Evolutionary conservation across 2,888 invertebrate genomes (phyloP), one percentile per base, ranked within the genome.

Genomic region (Pycnomerus fuliginosus): DNA sequence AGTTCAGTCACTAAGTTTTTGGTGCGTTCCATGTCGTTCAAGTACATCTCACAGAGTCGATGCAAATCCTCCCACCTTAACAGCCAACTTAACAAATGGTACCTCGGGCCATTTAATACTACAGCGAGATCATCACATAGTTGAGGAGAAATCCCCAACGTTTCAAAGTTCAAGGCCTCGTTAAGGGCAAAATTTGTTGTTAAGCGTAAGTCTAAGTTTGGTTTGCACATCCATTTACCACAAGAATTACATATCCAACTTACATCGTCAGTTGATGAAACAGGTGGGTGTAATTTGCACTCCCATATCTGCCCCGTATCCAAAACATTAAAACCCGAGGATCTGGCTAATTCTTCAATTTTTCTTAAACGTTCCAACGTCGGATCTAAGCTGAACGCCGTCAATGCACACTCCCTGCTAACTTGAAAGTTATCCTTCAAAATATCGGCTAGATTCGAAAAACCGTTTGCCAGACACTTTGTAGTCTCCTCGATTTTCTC

Each of bases 341-440:
- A 69, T 32, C 71, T 64, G 1, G 80, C 80, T 46, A 79, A 65
- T 16, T 74, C 72, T 54, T 76, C 73, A 32, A 87, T 79, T 52
- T 74, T 70, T 15, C 79, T 76, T 61, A 80, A 79, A 68, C 81
- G 79, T 7, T 70, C 70, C 20, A 74, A 71, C 3, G 85, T 80
- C 2, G 88, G 87, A 60, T 85, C 80, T 34, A 88, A 72, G 29
- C 85, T 85, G 73, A 88, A 89, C 1, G 87, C 84, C 0, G 88
- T 87, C 24, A 88, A 75, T 0, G 82, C 72, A 61, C 87, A 87
- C 71, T 88, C 88, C 54, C 82, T 76, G 31, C 79, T 78, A 16
- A 87, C 76, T 11, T 82, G 78, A 13, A 78, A 69, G 61, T 84
- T 80, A 38, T 74, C 74, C 13, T 76, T 70, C 22, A 87, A 73